phyloP scores from a whole-genome alignment of 2,113 vertebrate genomes.

The Petrocephalus zakoni region DNA sequence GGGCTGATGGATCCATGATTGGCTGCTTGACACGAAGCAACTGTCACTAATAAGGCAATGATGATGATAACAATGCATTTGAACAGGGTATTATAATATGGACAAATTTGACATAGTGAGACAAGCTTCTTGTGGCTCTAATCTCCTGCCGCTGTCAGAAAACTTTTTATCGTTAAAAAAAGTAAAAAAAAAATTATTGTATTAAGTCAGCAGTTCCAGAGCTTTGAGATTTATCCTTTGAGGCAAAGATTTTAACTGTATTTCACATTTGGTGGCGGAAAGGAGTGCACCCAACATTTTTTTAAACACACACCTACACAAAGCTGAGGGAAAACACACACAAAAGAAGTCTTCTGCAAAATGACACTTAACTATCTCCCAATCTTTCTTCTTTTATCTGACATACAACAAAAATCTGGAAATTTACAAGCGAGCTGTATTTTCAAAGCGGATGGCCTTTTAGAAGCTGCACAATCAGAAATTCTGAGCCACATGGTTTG shows the following conservation, averaged over 20 bases:
- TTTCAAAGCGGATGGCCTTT: constrained; percentile 44
- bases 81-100: background rate
- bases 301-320: constrained; percentile 32
- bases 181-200: background rate
- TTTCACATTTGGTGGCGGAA: constrained; percentile 21
- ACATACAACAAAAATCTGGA: constrained; percentile 38
- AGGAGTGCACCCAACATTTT: background rate
- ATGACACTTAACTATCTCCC: constrained; percentile 38
- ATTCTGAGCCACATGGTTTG: constrained; percentile 23
- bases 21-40: background rate
- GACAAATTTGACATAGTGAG: background rate
- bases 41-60: background rate
- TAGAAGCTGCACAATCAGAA: constrained; percentile 21
- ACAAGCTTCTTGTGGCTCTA: background rate
- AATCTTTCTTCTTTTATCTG: constrained; percentile 38
- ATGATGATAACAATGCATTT: background rate
- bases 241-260: constrained; percentile 31
- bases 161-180: background rate
- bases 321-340: constrained; percentile 25
- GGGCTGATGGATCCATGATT: background rate
- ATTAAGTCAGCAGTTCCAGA: background rate
- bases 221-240: constrained; percentile 16
- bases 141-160: background rate
- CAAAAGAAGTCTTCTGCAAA: constrained; percentile 27
- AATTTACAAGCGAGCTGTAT: constrained; percentile 47